These are phyloP conservation scores for Nesidiocoris tenuis DNA, from an alignment of 2,888 invertebrate genomes.

Conservation along the genomic window DNA sequence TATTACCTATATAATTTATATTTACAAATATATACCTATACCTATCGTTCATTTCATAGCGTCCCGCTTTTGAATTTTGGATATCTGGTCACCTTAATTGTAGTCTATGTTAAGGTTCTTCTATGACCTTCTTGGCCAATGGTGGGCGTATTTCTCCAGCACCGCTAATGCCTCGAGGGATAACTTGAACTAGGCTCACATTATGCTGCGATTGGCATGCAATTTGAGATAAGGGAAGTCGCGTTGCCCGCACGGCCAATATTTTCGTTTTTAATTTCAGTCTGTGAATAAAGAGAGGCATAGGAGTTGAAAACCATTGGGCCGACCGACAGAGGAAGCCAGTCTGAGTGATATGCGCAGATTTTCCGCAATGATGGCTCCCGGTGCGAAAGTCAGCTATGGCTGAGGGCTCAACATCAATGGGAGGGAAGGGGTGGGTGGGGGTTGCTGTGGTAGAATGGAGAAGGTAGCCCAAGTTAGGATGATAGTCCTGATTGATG, in stretches of 20 bases:
- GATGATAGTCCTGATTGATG: slow-evolving; percentile 34
- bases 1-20: too few species aligned
- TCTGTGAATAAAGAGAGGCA: background rate
- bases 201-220: too few species aligned
- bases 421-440: background rate
- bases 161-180: too few species aligned
- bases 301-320: background rate
- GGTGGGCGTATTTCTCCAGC: too few species aligned
- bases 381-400: background rate
- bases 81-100: too few species aligned
- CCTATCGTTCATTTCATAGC: too few species aligned
- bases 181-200: too few species aligned
- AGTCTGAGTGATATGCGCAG: slow-evolving; percentile 21
- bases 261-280: background rate
- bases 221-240: background rate
- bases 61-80: too few species aligned
- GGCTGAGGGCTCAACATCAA: slow-evolving; percentile 26
- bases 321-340: background rate
- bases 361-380: slow-evolving; percentile 31
- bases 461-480: slow-evolving; percentile 29
- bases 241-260: background rate
- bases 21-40: too few species aligned
- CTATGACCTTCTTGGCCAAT: too few species aligned
- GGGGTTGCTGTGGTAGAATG: too few species aligned
- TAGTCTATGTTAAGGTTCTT: too few species aligned